Evolutionary conservation across 2,113 vertebrate genomes (phyloP).

Genomic region (Gadus chalcogrammus): DNA sequence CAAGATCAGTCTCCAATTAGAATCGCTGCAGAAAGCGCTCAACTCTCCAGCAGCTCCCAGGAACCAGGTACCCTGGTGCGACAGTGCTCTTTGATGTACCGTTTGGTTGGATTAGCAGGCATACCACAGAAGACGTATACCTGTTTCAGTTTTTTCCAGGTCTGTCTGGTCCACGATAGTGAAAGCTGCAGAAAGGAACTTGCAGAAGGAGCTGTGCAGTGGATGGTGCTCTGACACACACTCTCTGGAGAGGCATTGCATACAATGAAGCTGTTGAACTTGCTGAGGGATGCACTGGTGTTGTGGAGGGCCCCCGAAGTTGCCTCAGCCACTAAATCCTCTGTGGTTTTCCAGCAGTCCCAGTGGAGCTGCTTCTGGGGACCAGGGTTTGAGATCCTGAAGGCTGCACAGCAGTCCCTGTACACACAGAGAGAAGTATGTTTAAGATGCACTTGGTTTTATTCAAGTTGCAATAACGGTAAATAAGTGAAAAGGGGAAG

Average conservation of each 20-base stretch:
- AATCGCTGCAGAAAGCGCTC: slow-evolving; percentile 17
- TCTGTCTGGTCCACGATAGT: slow-evolving; percentile 17
- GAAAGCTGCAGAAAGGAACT: slow-evolving; percentile 9
- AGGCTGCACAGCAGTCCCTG: slow-evolving; percentile 14
- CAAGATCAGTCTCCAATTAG: slow-evolving; percentile 13
- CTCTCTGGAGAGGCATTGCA: slow-evolving; percentile 19
- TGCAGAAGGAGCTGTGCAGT: slow-evolving; percentile 22
- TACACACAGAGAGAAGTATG: background rate
- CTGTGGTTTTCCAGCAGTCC: slow-evolving; percentile 13
- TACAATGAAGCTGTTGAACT: slow-evolving; percentile 24
- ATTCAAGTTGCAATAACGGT: too few species aligned
- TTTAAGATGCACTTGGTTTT: background rate
- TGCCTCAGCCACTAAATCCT: background rate
- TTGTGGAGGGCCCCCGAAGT: background rate
- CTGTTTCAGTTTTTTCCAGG: slow-evolving; percentile 20
- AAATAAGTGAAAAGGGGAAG: background rate
- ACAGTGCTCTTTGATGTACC: slow-evolving; percentile 28
- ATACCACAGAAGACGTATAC: slow-evolving; percentile 29
- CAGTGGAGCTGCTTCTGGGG: background rate
- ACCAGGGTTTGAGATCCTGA: background rate
- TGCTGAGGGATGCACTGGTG: background rate
- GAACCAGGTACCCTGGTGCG: slow-evolving; percentile 29
- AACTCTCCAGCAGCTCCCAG: slow-evolving; percentile 19
- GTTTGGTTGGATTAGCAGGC: slow-evolving; percentile 32
- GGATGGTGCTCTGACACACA: slow-evolving; percentile 33